A percentile compares a stretch with the other conserved stretches of the same genome.
These are phyloP conservation scores for Pagetopsis macropterus DNA, from an alignment of 2,797 vertebrate genomes.

Conservation along the genomic window DNA sequence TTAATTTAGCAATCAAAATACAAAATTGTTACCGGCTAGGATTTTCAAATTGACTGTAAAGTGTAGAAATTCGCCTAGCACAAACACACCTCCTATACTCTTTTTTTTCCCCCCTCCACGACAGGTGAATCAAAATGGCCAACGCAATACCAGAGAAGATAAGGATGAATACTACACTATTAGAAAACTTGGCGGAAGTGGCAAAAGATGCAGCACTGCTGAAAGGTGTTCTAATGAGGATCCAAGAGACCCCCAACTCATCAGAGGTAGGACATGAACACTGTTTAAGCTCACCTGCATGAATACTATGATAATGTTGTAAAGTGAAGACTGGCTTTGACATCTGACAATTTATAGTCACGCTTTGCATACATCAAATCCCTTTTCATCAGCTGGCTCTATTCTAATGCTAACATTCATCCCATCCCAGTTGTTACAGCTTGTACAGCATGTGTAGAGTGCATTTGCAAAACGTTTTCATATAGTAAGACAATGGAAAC, in stretches of 20 bases:
- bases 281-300: background rate
- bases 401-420: too few species aligned
- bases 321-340: background rate
- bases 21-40: background rate
- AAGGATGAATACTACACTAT: constrained; percentile 68
- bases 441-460: too few species aligned
- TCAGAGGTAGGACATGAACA: constrained; percentile 81
- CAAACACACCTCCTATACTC: background rate
- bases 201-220: constrained; percentile 90
- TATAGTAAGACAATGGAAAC: too few species aligned
- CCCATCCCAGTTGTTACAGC: too few species aligned
- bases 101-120: background rate
- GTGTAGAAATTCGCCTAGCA: background rate
- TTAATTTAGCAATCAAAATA: background rate
- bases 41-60: too few species aligned
- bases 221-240: constrained; percentile 90
- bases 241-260: constrained; percentile 83
- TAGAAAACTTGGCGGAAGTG: constrained; percentile 79
- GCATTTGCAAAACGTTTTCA: too few species aligned
- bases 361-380: background rate
- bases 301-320: background rate
- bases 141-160: constrained; percentile 62
- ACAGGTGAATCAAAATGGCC: constrained; percentile 71
- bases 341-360: background rate
- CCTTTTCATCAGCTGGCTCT: background rate